Evolutionary conservation across 37 sponge, comb jelly and placozoan genomes (phyloP), one percentile per base, ranked within the genome.

Genomic region (Corticium candelabrum): DNA sequence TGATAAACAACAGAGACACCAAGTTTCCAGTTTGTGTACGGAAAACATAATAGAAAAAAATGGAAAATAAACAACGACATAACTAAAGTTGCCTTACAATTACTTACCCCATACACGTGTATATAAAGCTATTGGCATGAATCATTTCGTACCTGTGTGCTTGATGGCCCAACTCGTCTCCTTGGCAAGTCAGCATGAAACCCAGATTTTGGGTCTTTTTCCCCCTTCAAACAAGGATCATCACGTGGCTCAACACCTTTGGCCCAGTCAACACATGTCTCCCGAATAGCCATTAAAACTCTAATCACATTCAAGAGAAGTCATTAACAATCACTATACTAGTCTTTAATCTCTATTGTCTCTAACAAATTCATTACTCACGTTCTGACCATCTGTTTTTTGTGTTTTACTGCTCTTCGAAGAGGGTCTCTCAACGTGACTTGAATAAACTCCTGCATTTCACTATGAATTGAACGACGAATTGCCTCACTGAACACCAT

Each of bases 261-360:
- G 68, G 91, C 41, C 94, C 95, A 94, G 81, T 97, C 95, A 36
- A 90, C 87, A 86, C 95, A 94, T 38, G 94, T 97, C 76, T 89
- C 92, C 29, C 99, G 85, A 30, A 97, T 84, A n/a, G 90, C 92
- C 74, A 91, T 77, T 35, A 97, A 84, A 31, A 97, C 85, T 0
- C 95, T 97, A 68, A 5, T 80, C 73, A 34, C 29, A 5, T 32
- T 7, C 29, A 29, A 15, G 36, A 70, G 36, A 70, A 35, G 36
- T 21, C 15, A 27, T 50, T 21, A 50, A 27, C 11, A 50, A 50
- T 21, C 11, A 50, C 62, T 11, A 50, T 50, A 50, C 21, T 21
- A 27, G 11, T 50, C 21, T 50, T 50, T 50, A 50, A 21, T 50
- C n/a, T n/a, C n/a, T n/a, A n/a, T n/a, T n/a, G n/a, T n/a, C n/a